Conservation (phyloP, 2,797 vertebrate species). For the Babyrousa celebensis region DNA sequence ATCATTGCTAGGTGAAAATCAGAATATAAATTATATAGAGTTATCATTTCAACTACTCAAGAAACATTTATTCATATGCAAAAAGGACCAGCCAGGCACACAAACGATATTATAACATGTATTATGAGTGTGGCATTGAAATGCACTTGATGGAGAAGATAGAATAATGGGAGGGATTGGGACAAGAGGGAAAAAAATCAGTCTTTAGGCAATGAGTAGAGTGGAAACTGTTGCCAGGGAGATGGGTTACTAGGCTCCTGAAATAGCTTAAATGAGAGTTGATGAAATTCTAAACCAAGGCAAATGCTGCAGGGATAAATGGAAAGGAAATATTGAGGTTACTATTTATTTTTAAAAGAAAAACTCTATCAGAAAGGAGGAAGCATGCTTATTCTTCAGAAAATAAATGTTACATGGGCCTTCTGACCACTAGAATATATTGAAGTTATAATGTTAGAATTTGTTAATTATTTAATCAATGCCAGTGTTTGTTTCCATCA, state of each 20-base stretch:
- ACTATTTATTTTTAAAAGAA: slow-evolving; percentile 38
- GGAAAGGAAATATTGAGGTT: slow-evolving; percentile 55
- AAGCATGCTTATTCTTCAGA: background rate
- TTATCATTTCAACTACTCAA: slow-evolving; percentile 74
- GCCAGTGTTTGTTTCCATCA: background rate
- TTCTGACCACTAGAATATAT: background rate
- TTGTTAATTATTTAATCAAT: slow-evolving; percentile 45
- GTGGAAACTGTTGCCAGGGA: slow-evolving; percentile 84
- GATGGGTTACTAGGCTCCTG: slow-evolving; percentile 82
- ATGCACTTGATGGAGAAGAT: slow-evolving; percentile 79
- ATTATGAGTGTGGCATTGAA: slow-evolving; percentile 78
- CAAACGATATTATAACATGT: slow-evolving; percentile 71
- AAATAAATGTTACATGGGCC: background rate
- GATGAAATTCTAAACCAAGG: slow-evolving; percentile 83
- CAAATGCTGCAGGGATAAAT: slow-evolving; percentile 71
- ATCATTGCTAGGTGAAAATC: slow-evolving; percentile 76
- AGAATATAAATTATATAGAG: slow-evolving; percentile 78
- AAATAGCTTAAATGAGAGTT: slow-evolving; percentile 80
- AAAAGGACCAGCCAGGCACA: slow-evolving; percentile 64
- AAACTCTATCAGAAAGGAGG: background rate
- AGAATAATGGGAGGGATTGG: slow-evolving; percentile 65
- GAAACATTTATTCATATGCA: slow-evolving; percentile 78
- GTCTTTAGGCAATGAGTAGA: slow-evolving; percentile 75
- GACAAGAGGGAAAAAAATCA: slow-evolving; percentile 69
- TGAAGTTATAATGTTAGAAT: slow-evolving; percentile 40